phyloP scores from a whole-genome alignment of 2,797 vertebrate genomes.

The Neoniphon sammara region DNA sequence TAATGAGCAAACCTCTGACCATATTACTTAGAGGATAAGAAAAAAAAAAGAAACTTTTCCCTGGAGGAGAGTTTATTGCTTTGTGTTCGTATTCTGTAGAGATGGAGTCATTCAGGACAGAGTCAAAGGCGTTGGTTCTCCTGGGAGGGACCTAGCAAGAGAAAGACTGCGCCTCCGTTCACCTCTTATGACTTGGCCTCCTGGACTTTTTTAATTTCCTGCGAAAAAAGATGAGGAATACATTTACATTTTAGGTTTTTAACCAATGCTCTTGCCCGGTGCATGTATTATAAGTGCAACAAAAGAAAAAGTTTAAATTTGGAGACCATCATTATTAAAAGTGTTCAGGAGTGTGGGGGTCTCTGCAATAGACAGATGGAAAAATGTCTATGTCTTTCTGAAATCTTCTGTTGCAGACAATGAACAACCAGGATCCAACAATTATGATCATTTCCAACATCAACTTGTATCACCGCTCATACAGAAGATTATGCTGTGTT shows the following conservation, averaged over 20 bases:
- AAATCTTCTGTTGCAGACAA: no score
- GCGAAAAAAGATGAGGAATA: slow-evolving; percentile 15
- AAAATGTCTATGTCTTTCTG: no score
- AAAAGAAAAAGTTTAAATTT: background rate
- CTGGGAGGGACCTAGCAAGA: slow-evolving; percentile 19
- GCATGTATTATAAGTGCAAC: background rate
- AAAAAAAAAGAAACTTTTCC: slow-evolving; percentile 13
- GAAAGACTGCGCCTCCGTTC: slow-evolving; percentile 3
- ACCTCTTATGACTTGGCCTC: slow-evolving; percentile 71
- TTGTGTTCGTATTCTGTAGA: slow-evolving; percentile 7
- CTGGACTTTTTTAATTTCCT: slow-evolving; percentile 83
- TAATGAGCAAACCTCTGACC: slow-evolving; percentile 14
- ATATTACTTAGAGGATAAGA: background rate
- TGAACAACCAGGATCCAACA: background rate
- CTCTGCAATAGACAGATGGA: background rate
- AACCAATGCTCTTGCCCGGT: background rate
- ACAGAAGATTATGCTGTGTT: background rate
- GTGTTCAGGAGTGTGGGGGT: background rate
- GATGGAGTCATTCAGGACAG: slow-evolving; percentile 20
- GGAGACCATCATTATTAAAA: no score
- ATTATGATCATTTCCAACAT: background rate
- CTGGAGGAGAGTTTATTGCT: slow-evolving; percentile 14
- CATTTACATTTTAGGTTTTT: background rate
- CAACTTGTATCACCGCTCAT: background rate
- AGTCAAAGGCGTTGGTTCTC: slow-evolving; percentile 18